Percentiles rank a stretch among this genome's conserved stretches.
phyloP scores from a whole-genome alignment of 2,797 vertebrate genomes.

The Periparus ater region DNA sequence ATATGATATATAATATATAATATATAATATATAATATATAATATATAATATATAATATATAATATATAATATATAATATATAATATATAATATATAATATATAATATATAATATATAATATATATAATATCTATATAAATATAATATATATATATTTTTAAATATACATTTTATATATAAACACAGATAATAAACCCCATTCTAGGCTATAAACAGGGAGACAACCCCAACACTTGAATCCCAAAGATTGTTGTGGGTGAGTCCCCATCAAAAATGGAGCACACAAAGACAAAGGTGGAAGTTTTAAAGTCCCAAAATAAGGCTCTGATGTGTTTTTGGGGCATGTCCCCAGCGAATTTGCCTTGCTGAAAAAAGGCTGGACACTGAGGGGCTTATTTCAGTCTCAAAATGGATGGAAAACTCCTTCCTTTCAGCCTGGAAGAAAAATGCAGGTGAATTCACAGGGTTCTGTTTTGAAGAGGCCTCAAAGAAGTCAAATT shows the following conservation, averaged over 20 bases:
- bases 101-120: no score
- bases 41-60: no score
- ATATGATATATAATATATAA: no score
- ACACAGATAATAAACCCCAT: not conserved
- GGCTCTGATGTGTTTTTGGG: not conserved
- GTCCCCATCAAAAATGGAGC: not conserved
- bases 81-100: no score
- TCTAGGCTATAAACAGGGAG: not conserved
- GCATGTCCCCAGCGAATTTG: not conserved
- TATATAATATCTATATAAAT: no score
- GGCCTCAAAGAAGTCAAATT: not conserved
- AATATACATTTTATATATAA: no score
- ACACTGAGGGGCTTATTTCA: not conserved
- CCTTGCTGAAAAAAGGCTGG: not conserved
- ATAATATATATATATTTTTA: not conserved
- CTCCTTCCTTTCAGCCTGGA: not conserved
- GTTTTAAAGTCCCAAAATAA: not conserved
- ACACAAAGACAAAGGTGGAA: not conserved
- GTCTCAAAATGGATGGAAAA: not conserved
- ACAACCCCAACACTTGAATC: rapidly evolving
- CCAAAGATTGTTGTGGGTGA: not conserved
- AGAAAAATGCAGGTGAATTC: not conserved
- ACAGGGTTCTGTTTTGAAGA: not conserved
- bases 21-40: no score
- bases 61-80: no score